Evolutionary conservation across 2,113 vertebrate species (phyloP).

Genomic region (Neoarius graeffei): DNA sequence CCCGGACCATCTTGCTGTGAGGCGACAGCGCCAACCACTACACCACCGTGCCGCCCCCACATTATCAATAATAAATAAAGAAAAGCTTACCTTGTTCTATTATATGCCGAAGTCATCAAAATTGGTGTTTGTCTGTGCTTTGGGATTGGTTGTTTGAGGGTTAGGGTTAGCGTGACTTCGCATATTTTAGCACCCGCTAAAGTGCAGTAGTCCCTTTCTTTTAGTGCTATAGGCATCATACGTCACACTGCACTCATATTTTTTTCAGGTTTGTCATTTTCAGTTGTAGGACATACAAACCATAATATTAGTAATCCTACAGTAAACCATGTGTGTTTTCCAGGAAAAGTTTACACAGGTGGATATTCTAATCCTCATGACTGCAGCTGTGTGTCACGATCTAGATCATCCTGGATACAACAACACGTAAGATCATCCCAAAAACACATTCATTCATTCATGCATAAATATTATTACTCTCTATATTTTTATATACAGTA

Average conservation of each 20-base stretch:
- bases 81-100: too few species aligned
- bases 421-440: slow-evolving; percentile 79
- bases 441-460: background rate
- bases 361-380: slow-evolving; percentile 88
- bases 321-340: slow-evolving; percentile 10
- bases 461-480: background rate
- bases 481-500: background rate
- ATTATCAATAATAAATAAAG: too few species aligned
- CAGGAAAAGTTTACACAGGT: slow-evolving; percentile 86
- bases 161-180: too few species aligned
- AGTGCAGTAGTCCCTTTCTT: too few species aligned
- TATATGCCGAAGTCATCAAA: too few species aligned
- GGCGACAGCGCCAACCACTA: too few species aligned
- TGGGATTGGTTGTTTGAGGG: too few species aligned
- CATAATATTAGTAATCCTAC: background rate
- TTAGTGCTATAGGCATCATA: background rate
- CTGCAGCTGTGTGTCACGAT: slow-evolving; percentile 90
- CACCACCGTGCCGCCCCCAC: too few species aligned
- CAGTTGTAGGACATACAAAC: background rate
- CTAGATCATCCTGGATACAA: slow-evolving; percentile 92
- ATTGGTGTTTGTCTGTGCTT: too few species aligned
- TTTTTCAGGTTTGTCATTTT: background rate
- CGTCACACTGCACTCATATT: background rate
- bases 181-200: too few species aligned
- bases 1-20: too few species aligned